Evolutionary conservation across 2,888 invertebrate species (phyloP).

Genomic region (Neoascia interrupta): DNA sequence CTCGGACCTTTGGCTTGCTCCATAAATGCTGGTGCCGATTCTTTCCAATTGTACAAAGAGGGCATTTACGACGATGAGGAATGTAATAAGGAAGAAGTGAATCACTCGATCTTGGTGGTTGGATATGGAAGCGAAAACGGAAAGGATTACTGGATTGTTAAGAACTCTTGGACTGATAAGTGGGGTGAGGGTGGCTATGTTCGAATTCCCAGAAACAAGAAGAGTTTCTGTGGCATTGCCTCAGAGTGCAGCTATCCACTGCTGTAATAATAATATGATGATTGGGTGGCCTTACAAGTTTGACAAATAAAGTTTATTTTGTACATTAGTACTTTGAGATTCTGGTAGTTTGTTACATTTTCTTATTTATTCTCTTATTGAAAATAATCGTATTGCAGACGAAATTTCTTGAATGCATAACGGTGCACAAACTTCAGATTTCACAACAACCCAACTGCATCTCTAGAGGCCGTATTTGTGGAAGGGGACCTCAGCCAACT

Average conservation of each 20-base stretch:
- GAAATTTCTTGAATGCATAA: background rate
- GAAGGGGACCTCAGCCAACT: no score
- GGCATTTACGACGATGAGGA: slow-evolving; percentile 78
- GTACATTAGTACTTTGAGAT: no score
- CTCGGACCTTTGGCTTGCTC: slow-evolving; percentile 78
- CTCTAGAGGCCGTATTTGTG: no score
- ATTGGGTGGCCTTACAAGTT: no score
- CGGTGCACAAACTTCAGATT: no score
- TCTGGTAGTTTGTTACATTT: no score
- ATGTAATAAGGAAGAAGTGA: slow-evolving; percentile 76
- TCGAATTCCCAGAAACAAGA: slow-evolving; percentile 77
- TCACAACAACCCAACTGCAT: no score
- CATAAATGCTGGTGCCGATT: slow-evolving; percentile 74
- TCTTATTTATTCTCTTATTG: no score
- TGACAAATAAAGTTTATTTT: no score
- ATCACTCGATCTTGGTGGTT: slow-evolving; percentile 78
- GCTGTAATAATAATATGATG: slow-evolving; percentile 71
- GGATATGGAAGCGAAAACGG: slow-evolving; percentile 78
- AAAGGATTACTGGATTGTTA: slow-evolving; percentile 78
- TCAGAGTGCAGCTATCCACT: slow-evolving; percentile 78
- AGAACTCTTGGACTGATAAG: slow-evolving; percentile 77
- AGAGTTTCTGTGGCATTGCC: slow-evolving; percentile 77
- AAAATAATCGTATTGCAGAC: no score
- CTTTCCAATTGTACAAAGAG: slow-evolving; percentile 75
- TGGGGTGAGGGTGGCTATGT: slow-evolving; percentile 79